These are phyloP conservation scores for Isichthys henryi DNA, from an alignment of 2,113 vertebrate genomes.

Conservation along the genomic window DNA sequence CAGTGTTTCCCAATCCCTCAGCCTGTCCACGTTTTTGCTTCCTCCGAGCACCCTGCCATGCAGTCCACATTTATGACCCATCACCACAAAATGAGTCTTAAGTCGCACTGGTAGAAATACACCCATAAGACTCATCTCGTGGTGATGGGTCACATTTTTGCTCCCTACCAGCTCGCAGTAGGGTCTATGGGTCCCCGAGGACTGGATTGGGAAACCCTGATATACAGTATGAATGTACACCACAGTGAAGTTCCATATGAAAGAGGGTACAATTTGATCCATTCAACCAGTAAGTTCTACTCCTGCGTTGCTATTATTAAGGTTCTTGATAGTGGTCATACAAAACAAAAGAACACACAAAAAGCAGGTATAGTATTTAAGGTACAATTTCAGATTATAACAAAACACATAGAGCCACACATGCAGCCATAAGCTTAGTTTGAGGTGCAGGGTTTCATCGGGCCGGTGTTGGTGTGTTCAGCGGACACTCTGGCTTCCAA, in stretches of 20 bases:
- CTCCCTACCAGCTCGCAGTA: background rate
- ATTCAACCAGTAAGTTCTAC: background rate
- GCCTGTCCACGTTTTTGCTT: background rate
- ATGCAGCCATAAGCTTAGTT: background rate
- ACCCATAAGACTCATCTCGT: too few species aligned
- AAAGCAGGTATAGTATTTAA: background rate
- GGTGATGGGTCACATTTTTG: background rate
- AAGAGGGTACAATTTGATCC: background rate
- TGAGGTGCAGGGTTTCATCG: background rate
- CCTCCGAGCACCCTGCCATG: too few species aligned
- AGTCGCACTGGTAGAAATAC: too few species aligned
- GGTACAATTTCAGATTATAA: background rate
- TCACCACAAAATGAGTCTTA: too few species aligned
- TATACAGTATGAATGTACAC: background rate
- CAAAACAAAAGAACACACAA: background rate
- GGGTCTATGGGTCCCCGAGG: background rate
- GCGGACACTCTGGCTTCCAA: background rate
- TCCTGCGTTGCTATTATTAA: background rate
- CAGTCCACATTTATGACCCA: too few species aligned
- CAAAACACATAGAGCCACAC: background rate
- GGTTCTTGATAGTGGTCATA: background rate
- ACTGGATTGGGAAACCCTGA: background rate
- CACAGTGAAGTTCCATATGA: background rate
- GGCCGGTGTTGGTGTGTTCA: background rate
- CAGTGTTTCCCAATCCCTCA: background rate